Percentiles rank a stretch among this genome's conserved stretches.
phyloP scores from a whole-genome alignment of 1,140 invertebrate species.

The Papilio polytes region DNA sequence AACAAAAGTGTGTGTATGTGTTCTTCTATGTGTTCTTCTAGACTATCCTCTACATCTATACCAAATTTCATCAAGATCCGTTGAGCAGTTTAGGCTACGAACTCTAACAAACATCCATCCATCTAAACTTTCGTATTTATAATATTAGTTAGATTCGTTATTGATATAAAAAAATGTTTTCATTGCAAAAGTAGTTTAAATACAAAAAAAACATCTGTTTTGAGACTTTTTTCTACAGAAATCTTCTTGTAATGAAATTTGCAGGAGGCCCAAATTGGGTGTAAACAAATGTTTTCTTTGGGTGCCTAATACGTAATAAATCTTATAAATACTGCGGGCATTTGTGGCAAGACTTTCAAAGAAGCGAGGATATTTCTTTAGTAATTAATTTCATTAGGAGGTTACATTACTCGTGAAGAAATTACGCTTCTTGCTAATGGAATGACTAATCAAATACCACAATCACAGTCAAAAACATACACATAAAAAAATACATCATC shows the following conservation, averaged over 20 bases:
- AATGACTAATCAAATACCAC: neutral
- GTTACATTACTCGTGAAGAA: neutral
- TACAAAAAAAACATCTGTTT: neutral
- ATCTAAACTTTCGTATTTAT: too few species aligned
- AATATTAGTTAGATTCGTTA: too few species aligned
- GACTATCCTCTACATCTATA: too few species aligned
- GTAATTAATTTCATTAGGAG: neutral
- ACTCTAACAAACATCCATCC: too few species aligned
- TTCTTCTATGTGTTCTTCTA: too few species aligned
- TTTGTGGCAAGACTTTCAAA: neutral
- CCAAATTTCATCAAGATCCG: too few species aligned
- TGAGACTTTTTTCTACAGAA: neutral
- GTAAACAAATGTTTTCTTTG: conserved; percentile 11
- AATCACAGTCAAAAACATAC: too few species aligned
- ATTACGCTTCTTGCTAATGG: neutral
- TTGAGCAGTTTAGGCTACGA: too few species aligned
- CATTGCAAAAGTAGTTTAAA: too few species aligned
- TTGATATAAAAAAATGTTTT: too few species aligned
- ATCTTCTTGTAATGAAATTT: conserved; percentile 1
- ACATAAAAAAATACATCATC: too few species aligned
- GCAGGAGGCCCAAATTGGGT: neutral
- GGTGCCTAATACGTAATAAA: conserved; percentile 1
- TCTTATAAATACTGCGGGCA: neutral
- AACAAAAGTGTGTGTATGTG: too few species aligned
- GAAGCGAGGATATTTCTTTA: neutral